Evolutionary conservation across 2,113 vertebrate species (phyloP).

Genomic region (Scopus umbretta): DNA sequence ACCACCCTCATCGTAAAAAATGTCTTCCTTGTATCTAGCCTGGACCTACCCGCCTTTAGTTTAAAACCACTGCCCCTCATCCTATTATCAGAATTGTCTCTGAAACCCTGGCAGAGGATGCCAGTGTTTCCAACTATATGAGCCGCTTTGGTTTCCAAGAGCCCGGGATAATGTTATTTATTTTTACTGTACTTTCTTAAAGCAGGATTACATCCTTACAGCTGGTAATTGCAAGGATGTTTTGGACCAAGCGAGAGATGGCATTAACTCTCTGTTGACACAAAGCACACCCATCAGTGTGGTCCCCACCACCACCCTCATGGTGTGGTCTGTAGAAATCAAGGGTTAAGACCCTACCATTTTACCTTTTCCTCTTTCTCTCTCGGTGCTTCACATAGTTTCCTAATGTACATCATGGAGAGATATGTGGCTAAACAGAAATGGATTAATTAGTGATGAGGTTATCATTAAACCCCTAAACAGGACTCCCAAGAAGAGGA

Average conservation of each 20-base stretch:
- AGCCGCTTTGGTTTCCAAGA: neutral
- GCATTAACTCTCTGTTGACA: neutral
- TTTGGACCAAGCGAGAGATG: neutral
- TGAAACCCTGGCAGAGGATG: neutral
- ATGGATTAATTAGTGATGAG: slow-evolving; percentile 51
- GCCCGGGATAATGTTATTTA: neutral
- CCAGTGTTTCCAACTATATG: neutral
- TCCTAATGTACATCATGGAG: slow-evolving; percentile 59
- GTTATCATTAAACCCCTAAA: slow-evolving; percentile 9
- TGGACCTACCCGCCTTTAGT: neutral
- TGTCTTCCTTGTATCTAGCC: neutral
- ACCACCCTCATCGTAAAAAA: neutral
- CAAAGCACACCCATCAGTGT: neutral
- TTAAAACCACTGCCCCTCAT: neutral
- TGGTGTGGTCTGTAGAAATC: slow-evolving; percentile 9
- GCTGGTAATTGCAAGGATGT: neutral
- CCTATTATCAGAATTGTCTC: neutral
- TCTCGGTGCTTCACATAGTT: slow-evolving; percentile 52
- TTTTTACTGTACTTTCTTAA: neutral
- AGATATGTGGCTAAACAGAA: slow-evolving; percentile 64
- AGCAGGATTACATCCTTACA: neutral
- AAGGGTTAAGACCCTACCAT: neutral
- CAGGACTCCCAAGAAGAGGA: slow-evolving; percentile 6
- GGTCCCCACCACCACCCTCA: slow-evolving; percentile 58
- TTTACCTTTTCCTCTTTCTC: slow-evolving; percentile 62